Base-by-base conservation (phyloP, 37 sponge, comb jelly and placozoan species). In the Spongilla lacustris region DNA sequence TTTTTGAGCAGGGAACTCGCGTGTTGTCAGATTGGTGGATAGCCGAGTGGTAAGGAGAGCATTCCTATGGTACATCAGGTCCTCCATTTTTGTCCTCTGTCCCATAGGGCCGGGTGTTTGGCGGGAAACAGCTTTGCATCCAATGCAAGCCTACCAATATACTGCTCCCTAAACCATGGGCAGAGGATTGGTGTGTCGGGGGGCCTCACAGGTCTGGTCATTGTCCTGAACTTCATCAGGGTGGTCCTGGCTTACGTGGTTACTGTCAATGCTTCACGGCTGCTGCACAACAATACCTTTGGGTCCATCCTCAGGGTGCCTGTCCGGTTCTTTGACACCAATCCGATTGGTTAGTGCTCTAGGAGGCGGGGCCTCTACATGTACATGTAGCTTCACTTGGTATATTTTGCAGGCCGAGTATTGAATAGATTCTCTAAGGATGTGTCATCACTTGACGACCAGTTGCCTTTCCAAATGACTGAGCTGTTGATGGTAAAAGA, bases 361-460 rank as follows among this genome's bases (percentile, higher is more conserved):
- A 27, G 25, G 27, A n/a, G 70, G 70, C 70, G 5, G 41, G 41
- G 41, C 41, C 41, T 41, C 41, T 41, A 41, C 41, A 41, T 41
- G 41, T 41, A 41, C 41, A 41, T 41, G 41, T 41, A 41, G 41
- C 41, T 41, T 41, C 41, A 41, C 41, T 41, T 41, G 41, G 41
- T 41, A 41, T 41, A 41, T 41, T 41, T 41, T 41, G 41, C 71
- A 93, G 94, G 95, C 32, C 86, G 95, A 74, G 89, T 95, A 22
- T 77, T 95, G 75, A 95, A 95, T 79, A 66, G 92, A 12, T 95
- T 95, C 50, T 88, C 95, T n/a, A 94, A 95, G 71, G 95, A 95
- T 50, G 29, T 92, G 76, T 84, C 87, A 2, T 89, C 89, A 29
- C 69, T 95, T 29, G 95, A 95, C 48, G 90, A 89, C 58, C 66